These are phyloP conservation scores for Hippocampus comes DNA, from an alignment of 2,113 vertebrate genomes.

Conservation along the genomic window DNA sequence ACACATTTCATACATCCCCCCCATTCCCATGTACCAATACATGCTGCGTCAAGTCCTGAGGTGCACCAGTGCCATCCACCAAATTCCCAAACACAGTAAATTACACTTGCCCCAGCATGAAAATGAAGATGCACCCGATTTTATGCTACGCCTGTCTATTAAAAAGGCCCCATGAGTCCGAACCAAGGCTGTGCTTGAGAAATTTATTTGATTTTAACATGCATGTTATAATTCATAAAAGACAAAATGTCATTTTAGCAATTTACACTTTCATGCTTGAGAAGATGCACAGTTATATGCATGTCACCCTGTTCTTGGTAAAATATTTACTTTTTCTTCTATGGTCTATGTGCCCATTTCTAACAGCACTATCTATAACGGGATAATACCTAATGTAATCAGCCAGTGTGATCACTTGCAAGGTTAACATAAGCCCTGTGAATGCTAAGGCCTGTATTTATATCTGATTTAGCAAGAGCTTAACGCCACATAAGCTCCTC, in stretches of 20 bases:
- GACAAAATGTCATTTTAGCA: neutral
- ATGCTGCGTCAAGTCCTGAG: no score
- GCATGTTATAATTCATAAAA: neutral
- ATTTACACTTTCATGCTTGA: neutral
- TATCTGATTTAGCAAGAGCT: constrained; percentile 42
- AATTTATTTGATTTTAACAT: neutral
- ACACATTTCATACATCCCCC: no score
- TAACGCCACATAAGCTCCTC: constrained; percentile 44
- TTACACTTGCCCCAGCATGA: no score
- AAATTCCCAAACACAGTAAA: no score
- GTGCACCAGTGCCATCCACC: no score
- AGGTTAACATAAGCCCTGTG: constrained; percentile 23
- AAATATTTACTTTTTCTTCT: neutral
- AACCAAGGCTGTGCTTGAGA: no score
- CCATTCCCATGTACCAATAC: no score
- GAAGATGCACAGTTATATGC: neutral
- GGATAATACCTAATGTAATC: constrained; percentile 10
- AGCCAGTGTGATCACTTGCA: constrained; percentile 1
- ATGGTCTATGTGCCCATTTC: neutral
- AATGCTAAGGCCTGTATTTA: constrained; percentile 43
- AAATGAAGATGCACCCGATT: no score
- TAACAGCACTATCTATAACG: constrained; percentile 3
- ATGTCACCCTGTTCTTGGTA: neutral
- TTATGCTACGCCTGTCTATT: no score
- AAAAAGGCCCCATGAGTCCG: no score